Evolutionary conservation across 1,140 invertebrate genomes (phyloP).

Genomic region (Bilobella aurantiaca): DNA sequence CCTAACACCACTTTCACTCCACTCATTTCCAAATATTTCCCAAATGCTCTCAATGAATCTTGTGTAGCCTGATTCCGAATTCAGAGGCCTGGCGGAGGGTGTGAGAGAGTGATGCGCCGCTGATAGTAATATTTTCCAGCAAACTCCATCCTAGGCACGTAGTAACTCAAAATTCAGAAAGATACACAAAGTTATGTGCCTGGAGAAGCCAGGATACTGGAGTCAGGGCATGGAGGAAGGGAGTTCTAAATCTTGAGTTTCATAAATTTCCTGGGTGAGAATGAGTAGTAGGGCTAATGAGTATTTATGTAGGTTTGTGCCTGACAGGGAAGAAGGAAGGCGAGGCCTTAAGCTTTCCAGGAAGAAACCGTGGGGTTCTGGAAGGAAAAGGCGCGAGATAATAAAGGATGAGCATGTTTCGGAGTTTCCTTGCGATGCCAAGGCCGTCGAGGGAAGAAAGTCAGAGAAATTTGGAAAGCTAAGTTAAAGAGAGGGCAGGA

Average conservation of each 20-base stretch:
- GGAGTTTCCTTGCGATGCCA: not conserved
- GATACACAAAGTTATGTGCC: not conserved
- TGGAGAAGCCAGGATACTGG: not conserved
- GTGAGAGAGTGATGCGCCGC: too few species aligned
- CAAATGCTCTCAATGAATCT: too few species aligned
- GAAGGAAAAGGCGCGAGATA: not conserved
- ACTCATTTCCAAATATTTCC: too few species aligned
- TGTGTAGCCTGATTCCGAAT: too few species aligned
- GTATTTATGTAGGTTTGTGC: not conserved
- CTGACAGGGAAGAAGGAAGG: not conserved
- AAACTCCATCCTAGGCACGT: too few species aligned
- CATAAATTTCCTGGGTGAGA: slow-evolving; percentile 1
- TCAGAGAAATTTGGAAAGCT: not conserved
- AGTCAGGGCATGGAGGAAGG: not conserved
- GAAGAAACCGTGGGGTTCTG: not conserved
- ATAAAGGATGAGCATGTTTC: slow-evolving; percentile 1
- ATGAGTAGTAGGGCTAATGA: slow-evolving; percentile 3
- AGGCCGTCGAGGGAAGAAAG: not conserved
- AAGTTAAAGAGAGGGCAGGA: not conserved
- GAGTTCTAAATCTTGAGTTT: not conserved
- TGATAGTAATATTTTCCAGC: too few species aligned
- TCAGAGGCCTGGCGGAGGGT: too few species aligned
- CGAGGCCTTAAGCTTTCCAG: too few species aligned
- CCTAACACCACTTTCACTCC: too few species aligned
- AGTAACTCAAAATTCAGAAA: not conserved